Percentiles rank a stretch among this genome's conserved stretches.
Conservation (phyloP, 2,888 invertebrate genomes). For the Meliscaeva auricollis region DNA sequence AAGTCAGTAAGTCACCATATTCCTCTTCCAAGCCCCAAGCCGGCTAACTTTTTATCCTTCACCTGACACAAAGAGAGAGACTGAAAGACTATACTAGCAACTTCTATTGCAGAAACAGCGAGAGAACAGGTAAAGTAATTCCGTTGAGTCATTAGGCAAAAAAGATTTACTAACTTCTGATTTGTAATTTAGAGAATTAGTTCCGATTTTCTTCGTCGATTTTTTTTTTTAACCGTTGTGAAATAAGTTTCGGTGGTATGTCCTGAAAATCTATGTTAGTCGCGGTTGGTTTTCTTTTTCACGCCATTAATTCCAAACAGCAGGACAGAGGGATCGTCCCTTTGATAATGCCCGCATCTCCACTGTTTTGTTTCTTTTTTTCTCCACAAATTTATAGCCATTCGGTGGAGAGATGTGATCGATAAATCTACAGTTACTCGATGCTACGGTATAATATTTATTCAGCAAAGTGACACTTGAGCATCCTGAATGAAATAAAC, state of each 20-base stretch:
- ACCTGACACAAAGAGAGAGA: background rate
- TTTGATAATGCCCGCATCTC: constrained; percentile 55
- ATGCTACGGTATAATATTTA: constrained; percentile 64
- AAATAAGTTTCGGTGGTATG: constrained; percentile 1
- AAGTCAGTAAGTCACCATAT: constrained; percentile 64
- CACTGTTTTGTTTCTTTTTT: constrained; percentile 18
- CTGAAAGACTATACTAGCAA: background rate
- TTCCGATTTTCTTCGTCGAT: constrained; percentile 56
- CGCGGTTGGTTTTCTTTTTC: constrained; percentile 59
- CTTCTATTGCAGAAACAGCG: background rate
- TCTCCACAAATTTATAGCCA: constrained; percentile 55
- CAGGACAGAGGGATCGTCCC: background rate
- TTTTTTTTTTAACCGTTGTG: background rate
- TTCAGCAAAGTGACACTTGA: constrained; percentile 74
- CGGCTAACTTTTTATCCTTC: constrained; percentile 14
- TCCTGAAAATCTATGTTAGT: constrained; percentile 17
- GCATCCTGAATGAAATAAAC: constrained; percentile 74
- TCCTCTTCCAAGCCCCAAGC: constrained; percentile 16
- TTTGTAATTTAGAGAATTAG: constrained; percentile 75
- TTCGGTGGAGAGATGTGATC: constrained; percentile 63
- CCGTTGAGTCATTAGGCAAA: constrained; percentile 72
- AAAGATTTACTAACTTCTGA: constrained; percentile 75
- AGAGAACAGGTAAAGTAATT: constrained; percentile 54
- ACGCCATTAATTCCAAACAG: constrained; percentile 68
- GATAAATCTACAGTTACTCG: constrained; percentile 63